phyloP scores from a whole-genome alignment of 30 jellyfish, hydroid and myxozoan species.

The Hydra vulgaris region DNA sequence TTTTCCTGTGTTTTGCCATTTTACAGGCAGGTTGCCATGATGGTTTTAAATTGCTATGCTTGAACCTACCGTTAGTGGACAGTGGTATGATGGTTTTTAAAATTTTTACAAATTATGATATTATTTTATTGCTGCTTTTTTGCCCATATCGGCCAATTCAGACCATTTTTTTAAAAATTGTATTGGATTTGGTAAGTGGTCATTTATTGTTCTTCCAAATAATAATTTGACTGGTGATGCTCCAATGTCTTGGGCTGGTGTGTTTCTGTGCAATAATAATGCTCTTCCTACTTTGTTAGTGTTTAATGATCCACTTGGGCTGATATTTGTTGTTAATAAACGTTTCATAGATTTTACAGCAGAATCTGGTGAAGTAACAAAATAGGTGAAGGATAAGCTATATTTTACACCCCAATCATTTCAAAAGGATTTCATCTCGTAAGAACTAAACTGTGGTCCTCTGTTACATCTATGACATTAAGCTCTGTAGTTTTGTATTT shows the following conservation, averaged over 20 bases:
- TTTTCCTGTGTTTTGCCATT: background rate
- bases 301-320: too few species aligned
- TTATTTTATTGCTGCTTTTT: background rate
- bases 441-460: background rate
- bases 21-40: constrained; percentile 7
- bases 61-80: background rate
- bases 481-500: too few species aligned
- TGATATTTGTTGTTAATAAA: background rate
- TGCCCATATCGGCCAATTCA: background rate
- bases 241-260: constrained; percentile 9
- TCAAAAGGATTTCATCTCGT: background rate
- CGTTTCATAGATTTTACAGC: too few species aligned
- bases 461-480: too few species aligned
- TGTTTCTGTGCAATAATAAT: constrained; percentile 7
- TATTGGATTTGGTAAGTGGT: constrained; percentile 8
- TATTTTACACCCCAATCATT: too few species aligned
- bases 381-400: too few species aligned
- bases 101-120: background rate
- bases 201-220: background rate
- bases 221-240: background rate
- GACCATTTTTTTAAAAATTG: background rate
- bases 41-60: constrained; percentile 1
- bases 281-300: constrained; percentile 5
- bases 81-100: background rate
- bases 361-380: too few species aligned